phyloP scores from a whole-genome alignment of 2,888 invertebrate genomes.

The Lydus trimaculatus region DNA sequence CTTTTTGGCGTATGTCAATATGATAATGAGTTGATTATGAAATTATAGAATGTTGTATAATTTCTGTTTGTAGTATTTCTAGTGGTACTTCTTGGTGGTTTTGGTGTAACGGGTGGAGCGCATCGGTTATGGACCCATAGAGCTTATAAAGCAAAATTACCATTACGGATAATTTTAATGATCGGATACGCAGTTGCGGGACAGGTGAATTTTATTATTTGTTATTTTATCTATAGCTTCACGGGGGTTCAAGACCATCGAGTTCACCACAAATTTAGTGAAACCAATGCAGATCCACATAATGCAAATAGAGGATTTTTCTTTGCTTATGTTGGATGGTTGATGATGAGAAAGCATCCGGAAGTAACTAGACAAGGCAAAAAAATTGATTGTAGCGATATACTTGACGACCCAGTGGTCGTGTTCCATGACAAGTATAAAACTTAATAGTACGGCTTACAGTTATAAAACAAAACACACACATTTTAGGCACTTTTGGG shows the following conservation, averaged over 20 bases:
- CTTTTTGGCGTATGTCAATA: not conserved
- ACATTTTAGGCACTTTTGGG: slow-evolving; percentile 67
- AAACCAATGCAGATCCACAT: slow-evolving; percentile 91
- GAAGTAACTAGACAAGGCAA: slow-evolving; percentile 80
- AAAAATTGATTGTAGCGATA: slow-evolving; percentile 83
- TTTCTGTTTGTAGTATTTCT: slow-evolving; percentile 36
- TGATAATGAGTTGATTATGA: no score
- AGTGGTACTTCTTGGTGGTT: slow-evolving; percentile 67
- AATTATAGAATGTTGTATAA: no score
- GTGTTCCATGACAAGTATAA: slow-evolving; percentile 80
- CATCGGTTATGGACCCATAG: slow-evolving; percentile 95
- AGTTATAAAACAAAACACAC: no score
- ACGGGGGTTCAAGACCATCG: slow-evolving; percentile 78
- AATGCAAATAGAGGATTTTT: slow-evolving; percentile 90
- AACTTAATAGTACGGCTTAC: no score
- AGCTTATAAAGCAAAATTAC: slow-evolving; percentile 89
- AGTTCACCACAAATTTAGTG: slow-evolving; percentile 90
- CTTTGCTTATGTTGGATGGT: slow-evolving; percentile 93
- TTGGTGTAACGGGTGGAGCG: slow-evolving; percentile 94
- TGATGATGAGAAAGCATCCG: slow-evolving; percentile 88
- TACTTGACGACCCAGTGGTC: slow-evolving; percentile 77
- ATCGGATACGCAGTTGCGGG: slow-evolving; percentile 82
- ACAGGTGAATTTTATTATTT: slow-evolving; percentile 40
- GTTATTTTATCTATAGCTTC: not conserved
- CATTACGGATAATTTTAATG: slow-evolving; percentile 80